Percentiles rank a stretch among this genome's conserved stretches.
Conservation (phyloP, 2,888 invertebrate species). For the Leistus spinibarbis region DNA sequence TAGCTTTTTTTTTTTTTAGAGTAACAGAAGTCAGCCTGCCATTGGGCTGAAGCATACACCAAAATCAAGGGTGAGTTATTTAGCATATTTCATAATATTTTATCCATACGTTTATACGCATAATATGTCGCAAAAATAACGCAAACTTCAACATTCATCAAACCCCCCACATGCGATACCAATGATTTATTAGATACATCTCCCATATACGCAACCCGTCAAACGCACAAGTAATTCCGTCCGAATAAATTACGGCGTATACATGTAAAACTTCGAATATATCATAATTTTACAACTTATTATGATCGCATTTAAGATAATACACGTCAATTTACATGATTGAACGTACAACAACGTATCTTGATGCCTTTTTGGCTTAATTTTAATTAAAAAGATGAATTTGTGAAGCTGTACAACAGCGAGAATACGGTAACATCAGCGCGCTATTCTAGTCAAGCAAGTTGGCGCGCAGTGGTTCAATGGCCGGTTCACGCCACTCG, state of each 20-base stretch:
- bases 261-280: background rate
- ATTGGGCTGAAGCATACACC: constrained; percentile 71
- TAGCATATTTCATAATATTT: background rate
- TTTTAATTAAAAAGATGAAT: background rate
- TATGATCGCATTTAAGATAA: background rate
- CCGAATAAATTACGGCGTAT: background rate
- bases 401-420: background rate
- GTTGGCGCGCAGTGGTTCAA: constrained; percentile 33
- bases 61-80: constrained; percentile 67
- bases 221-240: constrained; percentile 1
- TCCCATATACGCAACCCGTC: constrained; percentile 14
- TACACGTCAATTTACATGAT: background rate
- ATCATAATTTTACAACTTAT: background rate
- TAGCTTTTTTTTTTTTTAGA: constrained; percentile 58
- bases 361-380: background rate
- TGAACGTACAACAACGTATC: background rate
- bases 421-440: background rate
- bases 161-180: constrained; percentile 17
- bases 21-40: constrained; percentile 71
- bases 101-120: background rate
- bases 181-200: constrained; percentile 11
- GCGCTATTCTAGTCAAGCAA: constrained; percentile 16
- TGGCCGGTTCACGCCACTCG: constrained; percentile 18
- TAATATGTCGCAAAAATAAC: constrained; percentile 35
- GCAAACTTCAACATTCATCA: constrained; percentile 10